phyloP scores from a whole-genome alignment of 2,888 invertebrate genomes.

The Prosapia bicincta region DNA sequence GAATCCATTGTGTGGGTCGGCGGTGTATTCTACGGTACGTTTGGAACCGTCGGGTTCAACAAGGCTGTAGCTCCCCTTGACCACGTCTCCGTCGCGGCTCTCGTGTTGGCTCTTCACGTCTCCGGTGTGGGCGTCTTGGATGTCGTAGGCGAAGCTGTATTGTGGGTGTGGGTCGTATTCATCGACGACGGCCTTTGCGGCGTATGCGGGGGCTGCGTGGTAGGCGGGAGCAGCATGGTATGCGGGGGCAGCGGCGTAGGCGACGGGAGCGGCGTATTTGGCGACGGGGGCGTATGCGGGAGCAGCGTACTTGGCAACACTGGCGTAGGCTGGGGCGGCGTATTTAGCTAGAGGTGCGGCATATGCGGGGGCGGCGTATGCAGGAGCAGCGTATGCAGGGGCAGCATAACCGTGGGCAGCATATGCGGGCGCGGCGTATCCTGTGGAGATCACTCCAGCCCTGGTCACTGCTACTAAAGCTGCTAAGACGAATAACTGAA shows the following conservation, averaged over 20 bases:
- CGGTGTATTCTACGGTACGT: conserved; percentile 36
- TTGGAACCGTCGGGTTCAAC: conserved; percentile 32
- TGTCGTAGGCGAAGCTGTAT: conserved; percentile 40
- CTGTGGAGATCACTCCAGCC: conserved; percentile 39
- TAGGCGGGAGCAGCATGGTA: conserved; percentile 45
- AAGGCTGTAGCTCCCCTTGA: conserved; percentile 39
- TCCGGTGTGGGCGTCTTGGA: conserved; percentile 40
- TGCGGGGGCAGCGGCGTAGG: conserved; percentile 38
- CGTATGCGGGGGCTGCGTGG: conserved; percentile 42
- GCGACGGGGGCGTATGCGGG: conserved; percentile 19
- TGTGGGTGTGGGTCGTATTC: conserved; percentile 40
- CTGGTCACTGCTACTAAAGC: conserved; percentile 49
- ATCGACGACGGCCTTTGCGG: conserved; percentile 36
- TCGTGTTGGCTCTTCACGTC: conserved; percentile 40
- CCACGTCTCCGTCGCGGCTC: conserved; percentile 39
- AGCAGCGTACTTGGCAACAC: conserved; percentile 28
- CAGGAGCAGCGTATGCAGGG: conserved; percentile 38
- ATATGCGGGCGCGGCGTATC: conserved; percentile 37
- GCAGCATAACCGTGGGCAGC: conserved; percentile 27
- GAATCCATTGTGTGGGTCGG: conserved; percentile 42
- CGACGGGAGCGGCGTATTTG: conserved; percentile 31
- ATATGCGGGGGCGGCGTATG: conserved; percentile 25
- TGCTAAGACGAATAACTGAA: conserved; percentile 51
- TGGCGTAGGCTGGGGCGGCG: conserved; percentile 25
- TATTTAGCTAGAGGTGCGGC: conserved; percentile 19